Evolutionary conservation across 2,888 invertebrate species (phyloP).

Genomic region (Adelognathus sp.): DNA sequence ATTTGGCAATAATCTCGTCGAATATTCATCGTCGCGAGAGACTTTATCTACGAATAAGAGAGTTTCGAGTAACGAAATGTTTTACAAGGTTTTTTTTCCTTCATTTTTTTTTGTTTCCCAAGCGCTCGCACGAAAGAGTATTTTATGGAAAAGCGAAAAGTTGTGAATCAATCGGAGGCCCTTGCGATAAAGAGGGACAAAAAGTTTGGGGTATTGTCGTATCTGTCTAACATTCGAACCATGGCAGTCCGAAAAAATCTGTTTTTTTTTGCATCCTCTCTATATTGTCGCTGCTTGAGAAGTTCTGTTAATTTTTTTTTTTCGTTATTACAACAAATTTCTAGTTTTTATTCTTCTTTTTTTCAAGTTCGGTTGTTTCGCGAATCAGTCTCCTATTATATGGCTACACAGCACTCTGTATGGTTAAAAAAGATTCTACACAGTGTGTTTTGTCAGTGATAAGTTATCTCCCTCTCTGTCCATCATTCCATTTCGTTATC

Average conservation of each 20-base stretch:
- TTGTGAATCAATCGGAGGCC: slow-evolving; percentile 22
- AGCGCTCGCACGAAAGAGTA: slow-evolving; percentile 14
- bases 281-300: slow-evolving; percentile 59
- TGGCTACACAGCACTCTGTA: slow-evolving; percentile 53
- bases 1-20: slow-evolving; percentile 20
- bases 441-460: slow-evolving; percentile 20
- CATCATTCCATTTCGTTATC: slow-evolving; percentile 7
- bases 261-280: too few relatives aligned
- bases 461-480: slow-evolving; percentile 8
- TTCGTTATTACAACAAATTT: slow-evolving; percentile 25
- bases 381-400: slow-evolving; percentile 63
- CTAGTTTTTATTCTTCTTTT: not conserved
- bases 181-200: not conserved
- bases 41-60: slow-evolving; percentile 23
- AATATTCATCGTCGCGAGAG: slow-evolving; percentile 5
- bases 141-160: not conserved
- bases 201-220: slow-evolving; percentile 52
- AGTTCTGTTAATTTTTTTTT: slow-evolving; percentile 17
- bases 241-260: slow-evolving; percentile 23
- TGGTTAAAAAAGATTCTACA: slow-evolving; percentile 38
- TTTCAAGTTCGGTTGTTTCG: slow-evolving; percentile 57
- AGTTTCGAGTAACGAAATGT: not conserved
- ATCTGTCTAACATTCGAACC: slow-evolving; percentile 51
- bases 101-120: slow-evolving; percentile 2
- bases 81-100: slow-evolving; percentile 10